These are phyloP conservation scores for Alfaro cultratus DNA, from an alignment of 2,797 vertebrate species.

Conservation along the genomic window DNA sequence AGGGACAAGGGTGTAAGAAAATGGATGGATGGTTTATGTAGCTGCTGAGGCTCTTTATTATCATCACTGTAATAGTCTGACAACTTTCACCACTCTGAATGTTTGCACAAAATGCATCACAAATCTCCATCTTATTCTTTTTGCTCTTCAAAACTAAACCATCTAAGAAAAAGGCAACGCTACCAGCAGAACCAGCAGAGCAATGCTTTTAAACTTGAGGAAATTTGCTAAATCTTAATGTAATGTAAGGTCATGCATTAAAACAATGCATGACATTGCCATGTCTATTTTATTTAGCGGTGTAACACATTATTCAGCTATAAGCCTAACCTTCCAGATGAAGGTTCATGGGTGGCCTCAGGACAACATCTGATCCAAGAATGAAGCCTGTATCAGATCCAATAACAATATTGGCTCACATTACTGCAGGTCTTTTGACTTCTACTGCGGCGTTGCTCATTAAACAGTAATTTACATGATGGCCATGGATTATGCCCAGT, in stretches of 20 bases:
- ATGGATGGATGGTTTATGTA: background rate
- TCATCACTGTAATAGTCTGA: background rate
- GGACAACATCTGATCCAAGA: background rate
- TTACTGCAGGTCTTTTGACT: background rate
- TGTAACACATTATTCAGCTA: background rate
- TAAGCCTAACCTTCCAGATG: background rate
- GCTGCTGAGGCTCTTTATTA: background rate
- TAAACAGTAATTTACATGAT: slow-evolving; percentile 13
- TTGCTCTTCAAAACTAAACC: background rate
- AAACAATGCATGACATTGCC: background rate
- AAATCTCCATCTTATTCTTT: background rate
- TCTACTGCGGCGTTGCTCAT: background rate
- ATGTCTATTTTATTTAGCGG: background rate
- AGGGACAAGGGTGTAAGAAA: no score
- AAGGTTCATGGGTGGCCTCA: background rate
- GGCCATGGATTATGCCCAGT: slow-evolving; percentile 4
- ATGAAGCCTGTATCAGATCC: background rate
- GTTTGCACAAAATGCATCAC: background rate
- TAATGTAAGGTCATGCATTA: no score
- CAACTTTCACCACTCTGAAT: background rate
- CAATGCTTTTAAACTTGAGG: background rate
- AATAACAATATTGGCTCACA: background rate
- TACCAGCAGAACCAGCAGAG: background rate
- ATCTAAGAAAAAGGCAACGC: background rate
- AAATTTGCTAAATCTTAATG: background rate